Percentiles rank a stretch among this genome's conserved stretches.
Evolutionary conservation across 2,113 vertebrate species (phyloP).

Genomic region (Varanus salvator): DNA sequence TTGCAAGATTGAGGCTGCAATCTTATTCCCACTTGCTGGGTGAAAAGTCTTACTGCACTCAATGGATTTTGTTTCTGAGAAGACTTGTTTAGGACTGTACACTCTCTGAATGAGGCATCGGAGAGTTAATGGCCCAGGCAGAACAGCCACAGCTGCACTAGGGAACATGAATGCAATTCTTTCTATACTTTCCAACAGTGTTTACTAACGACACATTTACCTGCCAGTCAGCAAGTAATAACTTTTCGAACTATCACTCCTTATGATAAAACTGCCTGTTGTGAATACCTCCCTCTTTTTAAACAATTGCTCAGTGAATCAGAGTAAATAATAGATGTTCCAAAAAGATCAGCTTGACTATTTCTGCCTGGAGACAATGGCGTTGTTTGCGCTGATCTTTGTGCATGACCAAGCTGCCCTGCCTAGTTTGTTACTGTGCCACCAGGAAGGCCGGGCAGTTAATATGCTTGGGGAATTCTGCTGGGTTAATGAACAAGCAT

Average conservation of each 20-base stretch:
- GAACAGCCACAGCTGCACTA: neutral
- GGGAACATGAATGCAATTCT: neutral
- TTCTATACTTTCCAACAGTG: neutral
- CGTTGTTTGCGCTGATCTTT: too few relatives aligned
- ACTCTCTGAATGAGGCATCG: neutral
- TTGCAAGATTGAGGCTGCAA: neutral
- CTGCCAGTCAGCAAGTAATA: neutral
- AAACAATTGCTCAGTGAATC: neutral
- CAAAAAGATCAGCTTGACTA: neutral
- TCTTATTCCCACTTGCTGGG: neutral
- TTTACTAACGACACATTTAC: neutral
- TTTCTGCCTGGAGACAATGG: neutral
- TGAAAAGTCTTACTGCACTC: neutral
- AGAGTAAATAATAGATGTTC: neutral
- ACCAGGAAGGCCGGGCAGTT: neutral
- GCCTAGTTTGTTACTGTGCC: neutral
- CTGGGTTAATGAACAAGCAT: too few relatives aligned
- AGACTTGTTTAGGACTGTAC: neutral
- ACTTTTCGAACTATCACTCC: neutral
- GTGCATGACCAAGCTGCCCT: neutral
- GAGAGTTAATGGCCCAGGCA: neutral
- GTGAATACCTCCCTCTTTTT: neutral
- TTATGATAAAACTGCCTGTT: neutral
- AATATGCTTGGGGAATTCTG: neutral
- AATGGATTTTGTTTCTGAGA: neutral